Evolutionary conservation across 1,140 invertebrate species (phyloP).

Genomic region (Drosophila pachea): DNA sequence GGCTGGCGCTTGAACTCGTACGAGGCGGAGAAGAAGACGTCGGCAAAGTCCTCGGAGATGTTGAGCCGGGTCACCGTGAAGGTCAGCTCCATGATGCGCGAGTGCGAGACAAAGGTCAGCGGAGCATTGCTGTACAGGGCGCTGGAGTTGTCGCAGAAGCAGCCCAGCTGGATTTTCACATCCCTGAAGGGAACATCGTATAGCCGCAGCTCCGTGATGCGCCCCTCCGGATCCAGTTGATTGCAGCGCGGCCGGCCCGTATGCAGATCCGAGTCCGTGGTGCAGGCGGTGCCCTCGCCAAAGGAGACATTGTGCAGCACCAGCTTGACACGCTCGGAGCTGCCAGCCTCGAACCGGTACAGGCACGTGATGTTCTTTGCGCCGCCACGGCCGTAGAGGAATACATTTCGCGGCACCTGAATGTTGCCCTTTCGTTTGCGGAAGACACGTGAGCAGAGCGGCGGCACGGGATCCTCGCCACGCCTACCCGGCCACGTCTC

Average conservation of each 20-base stretch:
- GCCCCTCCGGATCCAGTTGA: slow-evolving; percentile 80
- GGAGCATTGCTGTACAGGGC: slow-evolving; percentile 79
- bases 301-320: slow-evolving; percentile 86
- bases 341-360: slow-evolving; percentile 85
- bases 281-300: slow-evolving; percentile 83
- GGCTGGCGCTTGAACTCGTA: slow-evolving; percentile 84
- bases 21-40: slow-evolving; percentile 84
- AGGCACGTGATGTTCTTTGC: slow-evolving; percentile 86
- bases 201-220: slow-evolving; percentile 82
- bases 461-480: slow-evolving; percentile 84
- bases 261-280: slow-evolving; percentile 85
- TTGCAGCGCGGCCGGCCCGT: slow-evolving; percentile 82
- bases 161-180: slow-evolving; percentile 82
- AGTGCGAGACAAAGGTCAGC: slow-evolving; percentile 83
- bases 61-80: slow-evolving; percentile 84
- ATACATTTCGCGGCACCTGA: slow-evolving; percentile 83
- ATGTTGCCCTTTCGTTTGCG: slow-evolving; percentile 78
- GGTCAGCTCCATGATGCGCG: slow-evolving; percentile 82
- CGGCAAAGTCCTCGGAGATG: slow-evolving; percentile 85
- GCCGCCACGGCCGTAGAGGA: slow-evolving; percentile 88
- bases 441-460: slow-evolving; percentile 78
- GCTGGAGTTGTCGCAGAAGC: slow-evolving; percentile 85
- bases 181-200: slow-evolving; percentile 85
- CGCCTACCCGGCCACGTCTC: slow-evolving; percentile 82
- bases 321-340: slow-evolving; percentile 83